A percentile compares a stretch with the other conserved stretches of the same genome.
phyloP scores from a whole-genome alignment of 2,888 invertebrate species.

The Philhelius pedissequus region DNA sequence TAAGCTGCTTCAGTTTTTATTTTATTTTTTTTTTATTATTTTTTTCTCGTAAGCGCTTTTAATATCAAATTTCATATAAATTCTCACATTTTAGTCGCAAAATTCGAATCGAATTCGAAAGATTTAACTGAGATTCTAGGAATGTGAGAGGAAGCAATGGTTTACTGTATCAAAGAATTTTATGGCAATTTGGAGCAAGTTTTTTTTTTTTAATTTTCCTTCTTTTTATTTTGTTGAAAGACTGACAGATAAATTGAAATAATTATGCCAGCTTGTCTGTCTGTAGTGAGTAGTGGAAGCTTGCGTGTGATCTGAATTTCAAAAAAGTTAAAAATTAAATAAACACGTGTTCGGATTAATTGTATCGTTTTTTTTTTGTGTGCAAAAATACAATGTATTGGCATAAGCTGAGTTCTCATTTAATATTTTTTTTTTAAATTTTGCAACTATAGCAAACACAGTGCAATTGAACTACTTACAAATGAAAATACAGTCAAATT shows the following conservation, averaged over 20 bases:
- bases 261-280: background rate
- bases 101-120: background rate
- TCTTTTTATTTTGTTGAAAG: background rate
- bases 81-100: background rate
- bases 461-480: no score
- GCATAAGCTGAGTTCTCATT: no score
- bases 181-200: background rate
- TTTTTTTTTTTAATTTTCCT: background rate
- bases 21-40: background rate
- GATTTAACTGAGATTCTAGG: background rate
- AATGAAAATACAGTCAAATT: no score
- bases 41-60: background rate
- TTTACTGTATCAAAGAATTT: background rate
- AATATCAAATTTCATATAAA: background rate
- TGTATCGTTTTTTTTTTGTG: background rate
- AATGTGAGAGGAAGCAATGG: background rate
- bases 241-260: background rate
- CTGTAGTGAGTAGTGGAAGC: background rate
- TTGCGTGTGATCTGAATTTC: background rate
- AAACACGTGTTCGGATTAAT: background rate
- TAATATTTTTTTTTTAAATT: no score
- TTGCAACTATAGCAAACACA: no score
- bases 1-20: constrained; percentile 30
- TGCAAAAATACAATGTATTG: background rate
- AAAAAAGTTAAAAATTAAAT: background rate